Conservation (phyloP, 1,140 invertebrate species). For the Drepana arcuata region DNA sequence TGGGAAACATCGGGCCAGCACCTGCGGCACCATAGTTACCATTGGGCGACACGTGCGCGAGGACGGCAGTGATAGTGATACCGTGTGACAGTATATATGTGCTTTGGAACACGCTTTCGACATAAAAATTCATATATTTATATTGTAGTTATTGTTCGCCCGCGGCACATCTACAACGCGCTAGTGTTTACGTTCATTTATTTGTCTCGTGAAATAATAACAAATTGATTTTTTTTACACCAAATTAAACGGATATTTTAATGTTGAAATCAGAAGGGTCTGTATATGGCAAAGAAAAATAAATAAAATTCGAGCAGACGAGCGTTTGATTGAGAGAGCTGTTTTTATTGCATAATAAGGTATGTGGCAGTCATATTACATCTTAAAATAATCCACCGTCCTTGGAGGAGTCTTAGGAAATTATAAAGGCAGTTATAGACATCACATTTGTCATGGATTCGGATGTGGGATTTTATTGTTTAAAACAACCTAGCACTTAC, state of each 20-base stretch:
- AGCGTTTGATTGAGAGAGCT: no score
- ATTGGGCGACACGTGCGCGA: no score
- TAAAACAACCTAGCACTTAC: no score
- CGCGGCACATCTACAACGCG: constrained; percentile 20
- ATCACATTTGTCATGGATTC: no score
- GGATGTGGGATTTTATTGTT: no score
- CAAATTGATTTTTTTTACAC: constrained; percentile 33
- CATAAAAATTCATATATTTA: constrained; percentile 50
- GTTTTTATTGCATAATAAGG: no score
- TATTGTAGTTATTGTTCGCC: constrained; percentile 49
- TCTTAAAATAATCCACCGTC: no score
- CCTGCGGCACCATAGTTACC: constrained; percentile 13
- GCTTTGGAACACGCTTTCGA: constrained; percentile 55
- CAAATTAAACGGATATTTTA: constrained; percentile 41
- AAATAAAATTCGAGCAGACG: constrained; percentile 42
- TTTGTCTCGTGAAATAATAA: constrained; percentile 28
- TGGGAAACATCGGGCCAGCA: no score
- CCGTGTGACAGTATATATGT: constrained; percentile 47
- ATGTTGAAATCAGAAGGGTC: constrained; percentile 54
- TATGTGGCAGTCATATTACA: no score
- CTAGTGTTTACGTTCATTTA: constrained; percentile 19
- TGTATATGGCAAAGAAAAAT: constrained; percentile 53
- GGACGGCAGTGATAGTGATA: constrained; percentile 44
- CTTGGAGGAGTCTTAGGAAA: no score
- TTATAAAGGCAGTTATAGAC: no score